phyloP scores from a whole-genome alignment of 2,797 vertebrate genomes.

The Helarctos malayanus region DNA sequence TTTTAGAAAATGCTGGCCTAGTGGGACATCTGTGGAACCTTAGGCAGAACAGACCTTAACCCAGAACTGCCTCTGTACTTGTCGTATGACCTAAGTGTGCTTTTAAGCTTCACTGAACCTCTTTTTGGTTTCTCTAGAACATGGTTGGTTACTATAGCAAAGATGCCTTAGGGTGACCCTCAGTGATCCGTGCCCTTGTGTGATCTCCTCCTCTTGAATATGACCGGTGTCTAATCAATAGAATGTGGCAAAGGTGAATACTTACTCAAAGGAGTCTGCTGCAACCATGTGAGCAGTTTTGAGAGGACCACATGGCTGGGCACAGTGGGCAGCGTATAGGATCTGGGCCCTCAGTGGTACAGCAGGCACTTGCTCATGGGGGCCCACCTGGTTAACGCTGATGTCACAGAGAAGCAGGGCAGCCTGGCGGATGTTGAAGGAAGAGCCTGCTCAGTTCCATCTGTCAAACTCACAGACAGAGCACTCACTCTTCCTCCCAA shows the following conservation, averaged over 20 bases:
- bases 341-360: background rate
- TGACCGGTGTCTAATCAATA: background rate
- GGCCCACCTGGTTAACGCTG: no score
- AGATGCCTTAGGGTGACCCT: background rate
- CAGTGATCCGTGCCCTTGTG: background rate
- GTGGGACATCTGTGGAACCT: background rate
- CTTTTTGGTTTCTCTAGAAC: background rate
- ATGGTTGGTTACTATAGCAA: background rate
- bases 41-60: background rate
- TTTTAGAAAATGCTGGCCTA: constrained; percentile 18
- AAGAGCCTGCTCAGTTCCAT: background rate
- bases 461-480: background rate
- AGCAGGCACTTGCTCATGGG: background rate
- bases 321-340: background rate
- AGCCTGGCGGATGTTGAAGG: background rate
- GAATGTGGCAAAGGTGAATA: background rate
- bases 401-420: background rate
- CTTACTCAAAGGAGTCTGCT: background rate
- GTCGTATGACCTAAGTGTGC: background rate
- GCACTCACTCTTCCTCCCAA: background rate
- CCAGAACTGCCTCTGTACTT: background rate
- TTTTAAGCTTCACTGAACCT: background rate
- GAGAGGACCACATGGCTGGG: background rate
- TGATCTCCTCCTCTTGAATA: background rate
- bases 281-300: background rate